Evolutionary conservation across 2,888 invertebrate genomes (phyloP).

Genomic region (Euzophera pinguis): DNA sequence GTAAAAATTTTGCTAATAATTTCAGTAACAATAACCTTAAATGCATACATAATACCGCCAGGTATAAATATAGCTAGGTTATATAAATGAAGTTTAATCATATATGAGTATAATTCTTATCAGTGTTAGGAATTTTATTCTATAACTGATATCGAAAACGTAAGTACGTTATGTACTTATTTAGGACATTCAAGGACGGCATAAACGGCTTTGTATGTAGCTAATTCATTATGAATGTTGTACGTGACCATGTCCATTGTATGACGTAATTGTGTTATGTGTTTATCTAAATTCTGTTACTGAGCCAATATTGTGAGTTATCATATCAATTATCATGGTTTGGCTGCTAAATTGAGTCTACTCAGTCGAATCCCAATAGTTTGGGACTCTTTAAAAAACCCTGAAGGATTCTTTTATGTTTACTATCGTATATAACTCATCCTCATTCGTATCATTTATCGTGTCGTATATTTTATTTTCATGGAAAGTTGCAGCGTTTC

Average conservation of each 20-base stretch:
- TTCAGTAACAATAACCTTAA: no score
- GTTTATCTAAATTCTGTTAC: not conserved
- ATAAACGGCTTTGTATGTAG: not conserved
- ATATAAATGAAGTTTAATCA: not conserved
- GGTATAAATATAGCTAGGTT: not conserved
- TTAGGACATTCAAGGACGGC: not conserved
- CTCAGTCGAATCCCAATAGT: no score
- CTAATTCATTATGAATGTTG: constrained; percentile 1
- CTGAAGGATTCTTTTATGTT: no score
- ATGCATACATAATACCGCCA: no score
- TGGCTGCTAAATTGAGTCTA: no score
- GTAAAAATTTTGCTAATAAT: no score
- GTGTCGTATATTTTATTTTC: no score
- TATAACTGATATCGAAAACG: constrained; percentile 11
- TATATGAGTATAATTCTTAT: not conserved
- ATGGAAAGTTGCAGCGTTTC: no score
- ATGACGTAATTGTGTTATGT: constrained; percentile 1
- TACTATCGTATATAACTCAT: no score
- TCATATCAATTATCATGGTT: not conserved
- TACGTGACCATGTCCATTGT: not conserved
- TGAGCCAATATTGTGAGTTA: not conserved
- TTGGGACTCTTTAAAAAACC: no score
- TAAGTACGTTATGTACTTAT: not conserved
- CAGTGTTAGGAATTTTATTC: constrained; percentile 3
- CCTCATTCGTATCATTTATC: no score